These are phyloP conservation scores for Enteromius trimaculatus DNA, from an alignment of 2,797 vertebrate genomes.

Conservation along the genomic window DNA sequence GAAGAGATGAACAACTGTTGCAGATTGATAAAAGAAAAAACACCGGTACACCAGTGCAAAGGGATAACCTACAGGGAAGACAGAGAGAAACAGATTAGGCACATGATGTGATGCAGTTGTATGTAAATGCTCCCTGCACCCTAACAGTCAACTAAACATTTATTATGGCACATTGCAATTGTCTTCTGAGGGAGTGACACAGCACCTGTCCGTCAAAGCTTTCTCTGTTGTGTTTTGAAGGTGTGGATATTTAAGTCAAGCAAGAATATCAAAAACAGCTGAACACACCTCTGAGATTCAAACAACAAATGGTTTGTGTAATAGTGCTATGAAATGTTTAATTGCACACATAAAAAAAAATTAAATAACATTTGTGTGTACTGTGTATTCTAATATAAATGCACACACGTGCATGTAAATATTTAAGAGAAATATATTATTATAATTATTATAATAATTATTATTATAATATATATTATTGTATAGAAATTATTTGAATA, in stretches of 20 bases:
- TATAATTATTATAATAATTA: too few species aligned
- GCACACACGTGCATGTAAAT: too few species aligned
- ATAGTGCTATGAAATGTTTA: too few species aligned
- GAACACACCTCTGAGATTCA: not conserved
- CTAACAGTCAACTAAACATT: not conserved
- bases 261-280: not conserved
- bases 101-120: not conserved
- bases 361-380: too few species aligned
- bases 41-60: slow-evolving; percentile 89
- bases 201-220: too few species aligned
- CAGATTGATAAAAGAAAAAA: slow-evolving; percentile 88
- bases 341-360: too few species aligned
- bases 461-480: too few species aligned
- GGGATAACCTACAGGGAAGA: slow-evolving; percentile 85
- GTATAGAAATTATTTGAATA: too few species aligned
- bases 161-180: not conserved
- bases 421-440: too few species aligned
- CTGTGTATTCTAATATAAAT: too few species aligned
- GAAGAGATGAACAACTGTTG: slow-evolving; percentile 90
- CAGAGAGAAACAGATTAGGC: slow-evolving; percentile 30
- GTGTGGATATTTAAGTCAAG: not conserved
- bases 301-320: not conserved
- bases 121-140: not conserved
- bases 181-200: not conserved
- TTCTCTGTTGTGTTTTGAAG: not conserved